Evolutionary conservation across 2,888 invertebrate species (phyloP), one percentile per base, ranked within the genome.

Genomic region (Stenodera caucasica): DNA sequence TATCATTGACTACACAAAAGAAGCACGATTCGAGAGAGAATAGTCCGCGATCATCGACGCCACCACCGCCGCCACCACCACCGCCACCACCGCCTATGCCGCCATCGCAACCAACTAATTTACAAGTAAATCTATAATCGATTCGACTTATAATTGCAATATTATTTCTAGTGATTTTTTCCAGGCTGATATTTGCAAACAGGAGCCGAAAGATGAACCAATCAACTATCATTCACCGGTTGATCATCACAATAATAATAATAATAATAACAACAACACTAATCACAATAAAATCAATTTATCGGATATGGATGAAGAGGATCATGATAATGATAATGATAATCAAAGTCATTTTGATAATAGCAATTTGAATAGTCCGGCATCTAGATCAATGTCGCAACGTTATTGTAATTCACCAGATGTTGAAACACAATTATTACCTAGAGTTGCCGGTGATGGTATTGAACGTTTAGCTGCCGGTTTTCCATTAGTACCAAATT

Each of bases 401-500:
- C 72, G 75, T 55, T 75, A 72, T 53, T 78, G 78, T 58, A 71
- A 66, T 49, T 78, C 79, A 32, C 80, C 80, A 2, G 77, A 78
- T 50, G 72, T 73, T 59, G 79, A 73, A 59, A 71, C 70, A 59
- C 67, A 70, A 49, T 70, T 74, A 53, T 70, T 75, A 21, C 75
- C 73, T 53, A 73, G 78, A 32, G 70, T 73, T 33, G 75, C 79
- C 14, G 71, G 70, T 59, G 78, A 81, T 50, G 77, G 79, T 50
- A 70, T 81, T 53, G 81, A 81, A 63, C 73, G 81, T 69, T 75
- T 82, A 69, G 79, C 74, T 70, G 83, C 78, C 70, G 84, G 78
- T 45, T 92, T 93, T 77, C 91, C 93, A 1, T 85, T 94, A 81
- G 90, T 93, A 37, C 91, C 92, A 54, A 92, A 92, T 77, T 90